Conservation (phyloP, 2,113 vertebrate species). For the Steatornis caripensis region DNA sequence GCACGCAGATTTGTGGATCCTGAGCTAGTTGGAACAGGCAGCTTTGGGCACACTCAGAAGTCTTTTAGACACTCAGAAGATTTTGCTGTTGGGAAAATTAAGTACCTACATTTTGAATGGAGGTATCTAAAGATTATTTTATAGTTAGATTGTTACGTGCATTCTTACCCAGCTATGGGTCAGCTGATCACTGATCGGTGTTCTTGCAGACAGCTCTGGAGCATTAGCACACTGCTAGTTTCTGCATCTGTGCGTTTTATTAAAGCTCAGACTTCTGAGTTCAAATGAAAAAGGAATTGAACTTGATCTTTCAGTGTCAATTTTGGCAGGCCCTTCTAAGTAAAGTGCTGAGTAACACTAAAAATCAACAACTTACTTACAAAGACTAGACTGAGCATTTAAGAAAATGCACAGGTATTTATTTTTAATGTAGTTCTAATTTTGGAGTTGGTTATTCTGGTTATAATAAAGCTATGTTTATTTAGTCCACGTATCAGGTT, state of each 20-base stretch:
- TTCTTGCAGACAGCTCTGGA: neutral
- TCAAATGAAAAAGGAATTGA: conserved; percentile 10
- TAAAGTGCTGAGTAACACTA: neutral
- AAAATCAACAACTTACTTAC: neutral
- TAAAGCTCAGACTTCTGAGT: neutral
- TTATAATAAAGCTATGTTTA: neutral
- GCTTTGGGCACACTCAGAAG: neutral
- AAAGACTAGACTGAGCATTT: neutral
- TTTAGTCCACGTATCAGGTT: neutral
- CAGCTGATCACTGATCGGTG: neutral
- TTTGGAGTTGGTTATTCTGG: neutral
- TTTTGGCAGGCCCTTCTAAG: neutral
- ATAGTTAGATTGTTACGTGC: neutral
- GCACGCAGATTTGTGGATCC: neutral
- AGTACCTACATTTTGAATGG: neutral
- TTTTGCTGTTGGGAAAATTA: neutral
- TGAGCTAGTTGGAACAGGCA: neutral
- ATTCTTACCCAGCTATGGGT: neutral
- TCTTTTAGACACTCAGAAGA: neutral
- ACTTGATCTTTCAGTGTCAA: conserved; percentile 3
- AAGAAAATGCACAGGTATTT: neutral
- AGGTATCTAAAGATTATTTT: neutral
- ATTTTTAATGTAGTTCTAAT: neutral
- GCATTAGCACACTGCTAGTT: neutral
- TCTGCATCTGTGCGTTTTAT: neutral